Conservation (phyloP, 2,888 invertebrate genomes). For the Uropetala carovei region DNA sequence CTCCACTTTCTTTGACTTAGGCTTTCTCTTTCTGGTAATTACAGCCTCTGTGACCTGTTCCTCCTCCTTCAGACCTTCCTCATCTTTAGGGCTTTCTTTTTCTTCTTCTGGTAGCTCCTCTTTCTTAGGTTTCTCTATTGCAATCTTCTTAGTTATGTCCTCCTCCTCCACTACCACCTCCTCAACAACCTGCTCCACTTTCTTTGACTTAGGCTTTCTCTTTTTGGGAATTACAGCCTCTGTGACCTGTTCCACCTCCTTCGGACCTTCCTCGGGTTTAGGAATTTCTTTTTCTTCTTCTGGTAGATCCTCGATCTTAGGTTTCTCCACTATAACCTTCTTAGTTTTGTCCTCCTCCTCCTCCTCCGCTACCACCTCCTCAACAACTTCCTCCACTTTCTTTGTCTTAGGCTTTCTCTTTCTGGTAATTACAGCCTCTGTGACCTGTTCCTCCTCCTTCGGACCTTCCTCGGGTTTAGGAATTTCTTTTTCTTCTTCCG, state of each 20-base stretch:
- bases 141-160: constrained; percentile 68
- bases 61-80: constrained; percentile 68
- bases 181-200: constrained; percentile 33
- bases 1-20: constrained; percentile 45
- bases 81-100: constrained; percentile 18
- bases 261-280: constrained; percentile 21
- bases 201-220: constrained; percentile 59
- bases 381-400: neutral
- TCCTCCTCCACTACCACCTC: constrained; percentile 2
- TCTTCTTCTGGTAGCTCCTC: neutral
- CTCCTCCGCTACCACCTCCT: constrained; percentile 39
- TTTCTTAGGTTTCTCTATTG: constrained; percentile 72
- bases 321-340: neutral
- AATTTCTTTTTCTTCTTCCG: too few species aligned
- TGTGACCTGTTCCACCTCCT: constrained; percentile 66
- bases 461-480: constrained; percentile 63
- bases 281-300: constrained; percentile 63
- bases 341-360: neutral
- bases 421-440: constrained; percentile 72
- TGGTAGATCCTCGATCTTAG: constrained; percentile 38
- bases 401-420: constrained; percentile 66
- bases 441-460: constrained; percentile 69
- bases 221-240: constrained; percentile 66
- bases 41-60: constrained; percentile 72
- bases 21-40: constrained; percentile 72